Conservation (phyloP, 2,888 invertebrate species). For the Agelastica alni region DNA sequence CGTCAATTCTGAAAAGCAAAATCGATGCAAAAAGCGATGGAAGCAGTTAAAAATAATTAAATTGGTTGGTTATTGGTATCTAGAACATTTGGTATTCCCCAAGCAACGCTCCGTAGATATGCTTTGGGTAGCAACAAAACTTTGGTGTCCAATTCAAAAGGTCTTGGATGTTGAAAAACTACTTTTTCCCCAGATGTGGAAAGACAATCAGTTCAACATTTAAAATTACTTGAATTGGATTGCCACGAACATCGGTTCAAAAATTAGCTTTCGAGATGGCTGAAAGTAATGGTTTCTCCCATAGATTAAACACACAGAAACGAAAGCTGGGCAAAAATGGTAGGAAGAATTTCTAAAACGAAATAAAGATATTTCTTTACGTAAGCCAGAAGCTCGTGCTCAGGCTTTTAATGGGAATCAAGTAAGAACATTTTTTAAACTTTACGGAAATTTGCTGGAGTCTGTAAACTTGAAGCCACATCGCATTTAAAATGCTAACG, state of each 20-base stretch:
- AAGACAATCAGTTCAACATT: slow-evolving; percentile 11
- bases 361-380: neutral
- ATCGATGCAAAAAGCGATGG: neutral
- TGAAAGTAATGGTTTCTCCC: neutral
- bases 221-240: slow-evolving; percentile 4
- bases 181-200: slow-evolving; percentile 7
- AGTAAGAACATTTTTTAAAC: slow-evolving; percentile 19
- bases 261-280: neutral
- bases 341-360: neutral
- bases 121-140: too few species aligned
- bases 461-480: neutral
- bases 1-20: too few species aligned
- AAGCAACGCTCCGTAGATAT: too few species aligned
- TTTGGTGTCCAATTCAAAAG: neutral
- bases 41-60: neutral
- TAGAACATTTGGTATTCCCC: too few species aligned
- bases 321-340: neutral
- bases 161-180: slow-evolving; percentile 6
- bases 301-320: neutral
- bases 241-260: neutral
- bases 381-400: slow-evolving; percentile 12
- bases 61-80: too few species aligned
- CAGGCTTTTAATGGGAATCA: slow-evolving; percentile 22
- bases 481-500: neutral
- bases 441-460: neutral